Evolutionary conservation across 2,797 vertebrate species (phyloP).

Genomic region (Protosalanx chinensis): DNA sequence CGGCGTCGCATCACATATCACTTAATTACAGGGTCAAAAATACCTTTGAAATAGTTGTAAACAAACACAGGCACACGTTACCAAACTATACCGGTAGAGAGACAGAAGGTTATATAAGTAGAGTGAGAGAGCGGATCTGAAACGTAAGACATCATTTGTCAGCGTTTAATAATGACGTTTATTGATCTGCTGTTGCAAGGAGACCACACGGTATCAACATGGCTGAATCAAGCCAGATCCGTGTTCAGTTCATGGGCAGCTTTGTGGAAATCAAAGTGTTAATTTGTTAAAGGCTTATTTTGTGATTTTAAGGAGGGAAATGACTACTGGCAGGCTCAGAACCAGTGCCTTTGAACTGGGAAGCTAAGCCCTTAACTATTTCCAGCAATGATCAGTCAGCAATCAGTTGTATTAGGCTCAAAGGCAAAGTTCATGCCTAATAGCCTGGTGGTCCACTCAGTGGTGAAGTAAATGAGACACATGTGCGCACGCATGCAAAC

Average conservation of each 20-base stretch:
- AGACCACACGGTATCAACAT: neutral
- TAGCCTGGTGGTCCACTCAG: slow-evolving; percentile 56
- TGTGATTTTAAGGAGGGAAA: slow-evolving; percentile 55
- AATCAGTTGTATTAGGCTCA: slow-evolving; percentile 67
- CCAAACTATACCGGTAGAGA: neutral
- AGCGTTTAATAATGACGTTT: neutral
- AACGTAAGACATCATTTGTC: neutral
- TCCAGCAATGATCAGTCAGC: slow-evolving; percentile 64
- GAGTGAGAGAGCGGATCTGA: neutral
- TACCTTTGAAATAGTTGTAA: slow-evolving; percentile 3
- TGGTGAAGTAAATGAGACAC: slow-evolving; percentile 32
- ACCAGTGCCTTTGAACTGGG: slow-evolving; percentile 59
- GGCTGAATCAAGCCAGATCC: neutral
- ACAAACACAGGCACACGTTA: slow-evolving; percentile 1
- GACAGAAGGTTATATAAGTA: slow-evolving; percentile 14
- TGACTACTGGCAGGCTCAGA: slow-evolving; percentile 57
- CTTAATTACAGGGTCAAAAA: slow-evolving; percentile 44
- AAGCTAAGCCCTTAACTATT: slow-evolving; percentile 52
- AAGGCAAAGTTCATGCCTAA: slow-evolving; percentile 55
- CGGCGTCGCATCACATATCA: slow-evolving; percentile 21
- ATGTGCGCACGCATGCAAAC: slow-evolving; percentile 18
- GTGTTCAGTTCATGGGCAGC: neutral
- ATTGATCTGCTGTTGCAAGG: neutral
- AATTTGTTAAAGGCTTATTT: slow-evolving; percentile 35
- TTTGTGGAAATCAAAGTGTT: slow-evolving; percentile 29